A percentile compares a stretch with the other conserved stretches of the same genome.
These are phyloP conservation scores for Muricea muricata DNA, from an alignment of 92 coral and sea anemone genomes.

Conservation along the genomic window DNA sequence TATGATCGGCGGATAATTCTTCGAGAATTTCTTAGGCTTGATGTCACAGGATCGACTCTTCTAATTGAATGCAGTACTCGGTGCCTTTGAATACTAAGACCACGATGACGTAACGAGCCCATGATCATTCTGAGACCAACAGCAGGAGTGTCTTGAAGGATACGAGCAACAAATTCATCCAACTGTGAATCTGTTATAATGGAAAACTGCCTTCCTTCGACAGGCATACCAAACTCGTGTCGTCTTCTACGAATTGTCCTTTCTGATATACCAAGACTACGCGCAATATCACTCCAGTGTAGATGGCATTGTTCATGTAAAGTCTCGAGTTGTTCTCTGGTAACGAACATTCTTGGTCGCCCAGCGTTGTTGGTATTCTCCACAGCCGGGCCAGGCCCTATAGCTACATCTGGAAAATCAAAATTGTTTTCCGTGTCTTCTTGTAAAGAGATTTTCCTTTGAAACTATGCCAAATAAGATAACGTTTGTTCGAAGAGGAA, in stretches of 20 bases:
- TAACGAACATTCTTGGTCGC: background rate
- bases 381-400: no score
- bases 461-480: no score
- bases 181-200: background rate
- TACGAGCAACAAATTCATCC: background rate
- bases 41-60: slow-evolving; percentile 14
- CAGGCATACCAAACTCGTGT: slow-evolving; percentile 22
- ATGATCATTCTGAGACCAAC: slow-evolving; percentile 20
- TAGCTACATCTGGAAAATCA: no score
- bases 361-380: no score
- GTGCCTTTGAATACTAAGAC: slow-evolving; percentile 15
- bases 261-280: slow-evolving; percentile 23
- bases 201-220: slow-evolving; percentile 2
- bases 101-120: slow-evolving; percentile 1
- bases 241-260: slow-evolving; percentile 20
- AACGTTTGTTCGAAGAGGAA: background rate
- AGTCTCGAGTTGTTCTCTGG: background rate
- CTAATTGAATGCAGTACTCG: background rate
- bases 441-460: background rate
- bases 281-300: slow-evolving; percentile 12
- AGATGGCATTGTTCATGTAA: background rate
- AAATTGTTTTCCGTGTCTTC: no score
- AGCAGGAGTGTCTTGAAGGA: slow-evolving; percentile 9
- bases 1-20: slow-evolving; percentile 13
- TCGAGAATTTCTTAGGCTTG: slow-evolving; percentile 1